Evolutionary conservation across 2,888 invertebrate genomes (phyloP), one percentile per base, ranked within the genome.

Genomic region (Empis stercorea): DNA sequence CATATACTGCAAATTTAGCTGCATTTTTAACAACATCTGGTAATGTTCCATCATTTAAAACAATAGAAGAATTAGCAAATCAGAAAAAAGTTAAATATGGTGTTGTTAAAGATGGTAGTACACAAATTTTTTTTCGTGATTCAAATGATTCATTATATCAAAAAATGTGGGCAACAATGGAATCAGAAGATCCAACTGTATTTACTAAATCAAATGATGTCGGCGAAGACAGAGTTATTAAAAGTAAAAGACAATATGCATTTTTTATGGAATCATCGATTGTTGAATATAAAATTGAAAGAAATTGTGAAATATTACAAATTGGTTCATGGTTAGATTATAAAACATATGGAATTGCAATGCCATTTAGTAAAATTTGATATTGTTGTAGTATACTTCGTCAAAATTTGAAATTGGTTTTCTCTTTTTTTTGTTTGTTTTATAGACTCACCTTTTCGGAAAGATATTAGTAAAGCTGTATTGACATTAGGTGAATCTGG

Each of bases 71-170:
- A 68, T 75, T 97, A 49, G 87, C 92, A 1, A 80, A 82, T 60
- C 96, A 97, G 68, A 88, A 81, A n/a, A 88, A 88, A 69, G 93
- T 97, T 55, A 93, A 94, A 68, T 97, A 94, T 66, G 97, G 97
- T 5, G 84, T 86, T n/a, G 72, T 94, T n/a, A 59, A 65, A 36
- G 87, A 85, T 16, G 97, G 96, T 14, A 87, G 95, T 5, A 96
- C 96, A 0, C 79, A 80, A 59, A 79, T 81, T 1, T 97, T 97
- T 69, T 97, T 97, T 63, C 81, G 81, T 76, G 82, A 87, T 55
- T 91, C 94, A 3, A 91, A 92, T 65, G 86, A 89, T 51, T 82
- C 87, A 2, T 84, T 84, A 0, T 95, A 92, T 64, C 83, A 87
- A 68, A 78, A 81, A 59, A 96, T 97, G 89, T 94, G 88, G 87